Conservation (phyloP, 2,797 vertebrate species). For the Phylloscopus collybita region DNA sequence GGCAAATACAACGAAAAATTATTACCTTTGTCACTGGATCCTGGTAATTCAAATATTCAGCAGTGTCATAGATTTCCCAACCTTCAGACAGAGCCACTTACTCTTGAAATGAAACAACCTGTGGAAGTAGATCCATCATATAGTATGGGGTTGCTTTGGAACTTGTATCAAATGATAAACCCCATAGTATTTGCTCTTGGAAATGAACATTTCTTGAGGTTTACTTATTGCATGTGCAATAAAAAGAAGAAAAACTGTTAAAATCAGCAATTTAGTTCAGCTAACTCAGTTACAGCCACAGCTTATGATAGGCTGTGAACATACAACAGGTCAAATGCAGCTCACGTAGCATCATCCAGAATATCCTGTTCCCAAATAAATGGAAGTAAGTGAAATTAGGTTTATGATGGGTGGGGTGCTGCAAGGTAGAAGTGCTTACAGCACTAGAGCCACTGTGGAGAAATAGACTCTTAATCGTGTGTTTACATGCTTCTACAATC, state of each 20-base stretch:
- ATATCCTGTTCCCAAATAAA: not conserved
- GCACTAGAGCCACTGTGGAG: not conserved
- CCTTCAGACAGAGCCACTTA: not conserved
- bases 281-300: not conserved
- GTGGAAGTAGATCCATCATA: not conserved
- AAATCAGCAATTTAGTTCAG: not conserved
- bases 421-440: not conserved
- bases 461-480: not conserved
- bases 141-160: not conserved
- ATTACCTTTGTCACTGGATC: not conserved
- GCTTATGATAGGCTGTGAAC: not conserved
- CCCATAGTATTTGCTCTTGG: not conserved
- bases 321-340: not conserved
- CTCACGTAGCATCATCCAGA: not conserved
- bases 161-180: not conserved
- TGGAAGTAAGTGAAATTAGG: not conserved
- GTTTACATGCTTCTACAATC: constrained; percentile 42
- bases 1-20: not conserved
- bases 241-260: not conserved
- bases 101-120: not conserved
- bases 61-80: not conserved
- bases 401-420: not conserved
- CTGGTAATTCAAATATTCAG: not conserved
- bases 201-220: not conserved
- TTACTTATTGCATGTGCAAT: not conserved